A percentile compares a stretch with the other conserved stretches of the same genome.
phyloP scores from a whole-genome alignment of 2,113 vertebrate genomes.

The Vombatus ursinus region DNA sequence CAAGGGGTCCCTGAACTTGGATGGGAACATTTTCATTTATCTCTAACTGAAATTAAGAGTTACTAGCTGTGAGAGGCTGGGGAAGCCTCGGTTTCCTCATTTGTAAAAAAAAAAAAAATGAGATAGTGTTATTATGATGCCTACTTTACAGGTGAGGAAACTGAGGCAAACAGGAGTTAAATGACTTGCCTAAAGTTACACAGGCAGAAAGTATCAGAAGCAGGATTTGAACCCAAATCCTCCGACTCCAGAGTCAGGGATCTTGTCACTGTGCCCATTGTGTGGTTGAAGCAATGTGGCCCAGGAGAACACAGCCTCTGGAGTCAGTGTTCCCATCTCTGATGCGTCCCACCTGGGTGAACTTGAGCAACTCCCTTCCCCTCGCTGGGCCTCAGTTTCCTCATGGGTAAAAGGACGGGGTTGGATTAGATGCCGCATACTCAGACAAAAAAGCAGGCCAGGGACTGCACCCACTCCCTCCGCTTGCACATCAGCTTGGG shows the following conservation, averaged over 20 bases:
- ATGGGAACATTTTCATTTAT: not conserved
- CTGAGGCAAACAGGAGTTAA: not conserved
- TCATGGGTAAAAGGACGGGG: not conserved
- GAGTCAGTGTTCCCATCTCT: not conserved
- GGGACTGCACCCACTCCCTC: not conserved
- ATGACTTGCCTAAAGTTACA: not conserved
- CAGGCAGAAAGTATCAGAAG: not conserved
- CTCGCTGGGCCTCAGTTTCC: not conserved
- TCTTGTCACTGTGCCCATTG: not conserved
- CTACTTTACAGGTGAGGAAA: not conserved
- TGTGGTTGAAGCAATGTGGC: not conserved
- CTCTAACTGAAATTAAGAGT: not conserved
- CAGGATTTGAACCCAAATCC: not conserved
- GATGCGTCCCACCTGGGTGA: not conserved
- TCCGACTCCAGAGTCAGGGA: not conserved
- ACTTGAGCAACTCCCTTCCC: not conserved
- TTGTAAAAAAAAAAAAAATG: no score
- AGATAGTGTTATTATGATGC: no score
- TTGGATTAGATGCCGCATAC: not conserved
- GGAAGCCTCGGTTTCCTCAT: not conserved
- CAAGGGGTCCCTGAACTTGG: not conserved
- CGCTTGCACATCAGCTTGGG: not conserved
- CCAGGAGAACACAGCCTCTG: not conserved
- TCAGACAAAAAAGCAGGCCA: not conserved
- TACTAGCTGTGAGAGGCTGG: not conserved